phyloP scores from a whole-genome alignment of 2,113 vertebrate species.

The Phrynocephalus versicolor region DNA sequence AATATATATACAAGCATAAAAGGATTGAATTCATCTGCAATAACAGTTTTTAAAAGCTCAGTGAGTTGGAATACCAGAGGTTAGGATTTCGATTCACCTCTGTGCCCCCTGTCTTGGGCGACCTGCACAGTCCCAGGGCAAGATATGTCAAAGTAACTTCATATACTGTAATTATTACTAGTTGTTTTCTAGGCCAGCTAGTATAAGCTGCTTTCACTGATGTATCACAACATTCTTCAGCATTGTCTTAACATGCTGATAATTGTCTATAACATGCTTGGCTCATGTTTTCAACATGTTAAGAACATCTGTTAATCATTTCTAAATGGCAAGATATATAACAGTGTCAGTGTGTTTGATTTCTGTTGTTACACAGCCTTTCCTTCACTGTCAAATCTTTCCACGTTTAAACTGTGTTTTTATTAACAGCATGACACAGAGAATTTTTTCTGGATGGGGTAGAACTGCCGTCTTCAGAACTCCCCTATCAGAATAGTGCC shows the following conservation, averaged over 20 bases:
- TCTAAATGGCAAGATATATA: neutral
- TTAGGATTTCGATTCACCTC: no score
- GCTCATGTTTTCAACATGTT: neutral
- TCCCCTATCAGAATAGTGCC: conserved; percentile 9
- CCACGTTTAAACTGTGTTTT: conserved; percentile 21
- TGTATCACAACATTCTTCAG: neutral
- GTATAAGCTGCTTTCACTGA: no score
- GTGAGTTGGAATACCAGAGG: no score
- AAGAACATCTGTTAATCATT: conserved; percentile 11
- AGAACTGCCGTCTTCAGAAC: neutral
- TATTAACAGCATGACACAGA: conserved; percentile 4
- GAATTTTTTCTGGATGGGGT: neutral
- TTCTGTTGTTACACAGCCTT: conserved; percentile 1
- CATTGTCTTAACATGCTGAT: neutral
- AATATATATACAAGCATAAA: neutral
- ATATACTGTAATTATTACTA: no score
- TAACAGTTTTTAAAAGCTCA: no score
- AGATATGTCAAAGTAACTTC: no score
- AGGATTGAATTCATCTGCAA: no score
- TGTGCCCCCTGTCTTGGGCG: no score
- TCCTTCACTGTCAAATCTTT: neutral
- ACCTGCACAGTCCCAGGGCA: no score
- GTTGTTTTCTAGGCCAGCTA: neutral
- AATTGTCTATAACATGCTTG: neutral
- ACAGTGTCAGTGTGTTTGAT: neutral